phyloP scores from a whole-genome alignment of 2,797 vertebrate genomes.

The Hafferia zeledoni region DNA sequence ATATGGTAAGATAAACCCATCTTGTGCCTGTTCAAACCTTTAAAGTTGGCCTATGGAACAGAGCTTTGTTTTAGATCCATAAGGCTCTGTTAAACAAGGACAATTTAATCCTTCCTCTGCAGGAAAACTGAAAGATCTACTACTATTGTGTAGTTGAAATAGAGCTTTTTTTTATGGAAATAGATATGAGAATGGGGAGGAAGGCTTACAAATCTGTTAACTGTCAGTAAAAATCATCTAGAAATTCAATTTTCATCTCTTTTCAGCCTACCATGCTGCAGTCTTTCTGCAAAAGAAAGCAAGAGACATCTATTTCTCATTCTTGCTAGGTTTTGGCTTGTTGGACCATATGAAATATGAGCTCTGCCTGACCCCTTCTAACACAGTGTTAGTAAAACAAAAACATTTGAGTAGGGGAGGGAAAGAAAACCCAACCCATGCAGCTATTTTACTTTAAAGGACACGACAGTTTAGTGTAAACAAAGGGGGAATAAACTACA shows the following conservation, averaged over 20 bases:
- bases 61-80: background rate
- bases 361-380: slow-evolving; percentile 61
- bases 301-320: slow-evolving; percentile 17
- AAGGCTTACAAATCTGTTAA: background rate
- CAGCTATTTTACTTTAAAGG: slow-evolving; percentile 71
- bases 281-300: slow-evolving; percentile 8
- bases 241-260: slow-evolving; percentile 13
- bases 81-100: background rate
- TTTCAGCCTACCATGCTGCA: background rate
- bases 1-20: background rate
- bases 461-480: slow-evolving; percentile 65
- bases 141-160: background rate
- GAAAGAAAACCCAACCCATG: slow-evolving; percentile 58
- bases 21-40: background rate
- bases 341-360: slow-evolving; percentile 62
- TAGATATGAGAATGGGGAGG: background rate
- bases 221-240: background rate
- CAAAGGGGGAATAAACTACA: slow-evolving; percentile 66
- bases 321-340: slow-evolving; percentile 48
- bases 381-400: slow-evolving; percentile 69
- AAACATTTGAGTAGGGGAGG: slow-evolving; percentile 65
- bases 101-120: background rate
- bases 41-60: background rate
- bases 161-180: background rate
- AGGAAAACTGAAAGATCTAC: background rate